Conservation (phyloP, 1,140 invertebrate genomes). For the Steinernema khuongi region DNA sequence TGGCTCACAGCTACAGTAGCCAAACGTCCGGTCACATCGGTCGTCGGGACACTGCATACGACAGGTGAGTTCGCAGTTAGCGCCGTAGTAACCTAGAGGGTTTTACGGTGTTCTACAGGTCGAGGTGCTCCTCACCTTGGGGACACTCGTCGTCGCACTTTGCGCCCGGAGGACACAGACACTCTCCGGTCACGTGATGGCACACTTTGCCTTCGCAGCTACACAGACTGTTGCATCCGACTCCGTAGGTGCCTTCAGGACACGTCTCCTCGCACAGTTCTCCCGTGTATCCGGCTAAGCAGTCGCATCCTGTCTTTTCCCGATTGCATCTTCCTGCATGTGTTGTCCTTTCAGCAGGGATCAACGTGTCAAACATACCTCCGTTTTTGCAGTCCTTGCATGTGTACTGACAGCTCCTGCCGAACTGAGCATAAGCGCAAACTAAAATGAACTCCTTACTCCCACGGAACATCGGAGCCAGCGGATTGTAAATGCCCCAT, state of each 20-base stretch:
- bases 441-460: conserved; percentile 33
- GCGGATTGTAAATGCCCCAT: neutral
- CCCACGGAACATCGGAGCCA: neutral
- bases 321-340: conserved; percentile 62
- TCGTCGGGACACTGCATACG: conserved; percentile 52
- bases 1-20: conserved; percentile 77
- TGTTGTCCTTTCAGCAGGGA: conserved; percentile 73
- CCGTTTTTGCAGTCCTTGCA: conserved; percentile 75
- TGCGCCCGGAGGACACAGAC: conserved; percentile 76
- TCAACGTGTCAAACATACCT: conserved; percentile 72
- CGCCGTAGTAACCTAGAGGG: conserved; percentile 45
- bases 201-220: conserved; percentile 66
- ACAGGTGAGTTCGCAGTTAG: conserved; percentile 47
- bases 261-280: conserved; percentile 72
- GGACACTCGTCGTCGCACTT: conserved; percentile 70
- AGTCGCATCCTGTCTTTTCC: conserved; percentile 59
- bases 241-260: conserved; percentile 65
- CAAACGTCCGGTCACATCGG: conserved; percentile 76
- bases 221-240: conserved; percentile 58
- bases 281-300: conserved; percentile 74
- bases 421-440: conserved; percentile 66
- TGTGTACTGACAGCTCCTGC: conserved; percentile 73
- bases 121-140: conserved; percentile 65
- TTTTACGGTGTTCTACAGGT: conserved; percentile 67
- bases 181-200: conserved; percentile 74